These are phyloP conservation scores for Alethe castanea DNA, from an alignment of 2,113 vertebrate genomes.

Conservation along the genomic window DNA sequence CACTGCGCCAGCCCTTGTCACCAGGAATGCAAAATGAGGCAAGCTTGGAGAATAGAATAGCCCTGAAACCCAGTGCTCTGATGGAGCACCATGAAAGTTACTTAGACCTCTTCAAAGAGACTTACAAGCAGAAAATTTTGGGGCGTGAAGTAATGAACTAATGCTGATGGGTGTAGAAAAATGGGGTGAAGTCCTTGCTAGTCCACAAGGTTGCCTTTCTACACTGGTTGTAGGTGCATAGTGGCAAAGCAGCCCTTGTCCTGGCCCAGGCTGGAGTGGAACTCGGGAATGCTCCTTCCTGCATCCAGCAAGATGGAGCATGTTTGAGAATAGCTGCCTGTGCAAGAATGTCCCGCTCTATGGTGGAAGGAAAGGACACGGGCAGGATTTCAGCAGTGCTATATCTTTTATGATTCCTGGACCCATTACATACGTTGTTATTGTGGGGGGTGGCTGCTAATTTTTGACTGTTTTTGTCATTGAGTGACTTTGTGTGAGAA, in stretches of 20 bases:
- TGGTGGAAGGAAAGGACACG: not conserved
- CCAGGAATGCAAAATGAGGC: not conserved
- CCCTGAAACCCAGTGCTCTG: not conserved
- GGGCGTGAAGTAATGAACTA: not conserved
- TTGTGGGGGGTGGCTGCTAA: not conserved
- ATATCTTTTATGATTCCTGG: not conserved
- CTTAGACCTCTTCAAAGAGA: not conserved
- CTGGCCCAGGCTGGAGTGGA: not conserved
- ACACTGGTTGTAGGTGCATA: not conserved
- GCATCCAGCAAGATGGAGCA: not conserved
- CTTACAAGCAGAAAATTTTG: not conserved
- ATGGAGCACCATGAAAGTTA: not conserved
- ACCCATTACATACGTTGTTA: not conserved
- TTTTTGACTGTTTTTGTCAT: not conserved
- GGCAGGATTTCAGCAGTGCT: not conserved
- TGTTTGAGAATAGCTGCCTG: not conserved
- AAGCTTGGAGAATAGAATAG: not conserved
- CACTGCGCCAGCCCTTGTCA: slow-evolving; percentile 11
- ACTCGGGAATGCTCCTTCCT: not conserved
- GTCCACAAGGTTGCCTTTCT: not conserved
- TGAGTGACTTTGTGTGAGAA: not conserved
- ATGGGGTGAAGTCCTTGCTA: not conserved
- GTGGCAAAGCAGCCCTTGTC: not conserved
- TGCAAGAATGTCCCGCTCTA: not conserved
- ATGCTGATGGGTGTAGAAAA: not conserved